These are phyloP conservation scores for Stegostoma tigrinum DNA, from an alignment of 2,113 vertebrate species.

Conservation along the genomic window DNA sequence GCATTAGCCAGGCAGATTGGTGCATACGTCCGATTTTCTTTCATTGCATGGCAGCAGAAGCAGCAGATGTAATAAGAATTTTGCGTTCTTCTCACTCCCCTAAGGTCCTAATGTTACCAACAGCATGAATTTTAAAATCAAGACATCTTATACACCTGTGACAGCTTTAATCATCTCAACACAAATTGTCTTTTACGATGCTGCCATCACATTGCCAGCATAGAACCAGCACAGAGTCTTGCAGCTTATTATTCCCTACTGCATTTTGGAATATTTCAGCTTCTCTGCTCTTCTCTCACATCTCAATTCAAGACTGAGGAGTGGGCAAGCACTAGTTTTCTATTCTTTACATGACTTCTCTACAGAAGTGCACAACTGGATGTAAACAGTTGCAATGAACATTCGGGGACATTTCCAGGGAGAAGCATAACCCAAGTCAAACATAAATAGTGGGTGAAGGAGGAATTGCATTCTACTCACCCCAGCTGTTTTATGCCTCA, in stretches of 20 bases:
- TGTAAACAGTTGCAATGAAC: background rate
- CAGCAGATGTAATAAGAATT: conserved; percentile 22
- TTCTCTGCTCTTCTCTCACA: background rate
- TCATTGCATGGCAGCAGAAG: background rate
- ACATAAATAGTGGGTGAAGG: background rate
- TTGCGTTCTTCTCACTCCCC: background rate
- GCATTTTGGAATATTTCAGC: background rate
- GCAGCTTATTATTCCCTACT: background rate
- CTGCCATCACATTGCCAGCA: background rate
- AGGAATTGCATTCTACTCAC: background rate
- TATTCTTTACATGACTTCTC: background rate
- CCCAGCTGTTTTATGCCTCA: background rate
- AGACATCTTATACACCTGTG: background rate
- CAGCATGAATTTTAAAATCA: background rate
- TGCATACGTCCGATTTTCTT: conserved; percentile 1
- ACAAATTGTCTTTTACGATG: background rate
- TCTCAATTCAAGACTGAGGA: background rate
- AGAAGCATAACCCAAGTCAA: background rate
- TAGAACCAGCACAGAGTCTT: background rate
- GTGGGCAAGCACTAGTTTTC: background rate
- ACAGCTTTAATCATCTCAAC: background rate
- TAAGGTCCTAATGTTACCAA: background rate
- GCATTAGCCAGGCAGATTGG: conserved; percentile 1
- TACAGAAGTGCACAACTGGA: background rate
- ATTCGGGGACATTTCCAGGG: background rate